Evolutionary conservation across 1,140 invertebrate genomes (phyloP), one percentile per base, ranked within the genome.

Genomic region (Bombus confusus): DNA sequence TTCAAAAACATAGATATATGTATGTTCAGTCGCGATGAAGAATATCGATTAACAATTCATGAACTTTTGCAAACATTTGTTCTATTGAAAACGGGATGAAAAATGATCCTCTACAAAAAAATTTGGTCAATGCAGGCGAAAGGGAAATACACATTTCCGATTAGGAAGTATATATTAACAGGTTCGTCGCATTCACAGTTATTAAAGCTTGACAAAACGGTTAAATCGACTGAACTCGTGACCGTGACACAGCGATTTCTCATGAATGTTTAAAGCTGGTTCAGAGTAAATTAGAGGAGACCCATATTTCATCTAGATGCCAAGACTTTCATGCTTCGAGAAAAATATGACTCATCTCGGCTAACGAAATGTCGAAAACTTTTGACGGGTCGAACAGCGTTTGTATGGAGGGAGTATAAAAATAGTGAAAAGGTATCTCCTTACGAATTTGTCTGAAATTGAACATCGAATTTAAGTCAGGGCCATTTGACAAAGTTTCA

Each of bases 171-270:
- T 52, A n/a, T 52, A 52, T 52, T 52, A 57, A 83, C 62, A 37
- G 5, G 12, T 83, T 77, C n/a, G 13, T 8, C 37, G 47, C 59
- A 79, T 78, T 83, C 37, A 9, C 43, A 4, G 9, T 28, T 22
- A 34, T 84, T 37, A 84, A 79, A 59, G 12, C 13, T 31, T 68
- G 13, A 52, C 31, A 25, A 18, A 5, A 9, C 13, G 31, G 34
- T 66, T 37, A 43, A 79, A 13, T 39, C 75, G 66, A 71, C 69
- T 47, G n/a, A 8, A 31, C 34, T 18, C 71, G 52, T 34, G 37
- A 28, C 37, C 68, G 52, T 64, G 39, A 72, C 75, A 77, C 13
- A 39, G 43, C 62, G 4, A 83, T 78, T 83, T 83, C 81, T 74
- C 41, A 37, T 12, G 22, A 25, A 13, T 37, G 47, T 84, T 83